Conservation (phyloP, 2,113 vertebrate genomes). For the Jacana jacana region DNA sequence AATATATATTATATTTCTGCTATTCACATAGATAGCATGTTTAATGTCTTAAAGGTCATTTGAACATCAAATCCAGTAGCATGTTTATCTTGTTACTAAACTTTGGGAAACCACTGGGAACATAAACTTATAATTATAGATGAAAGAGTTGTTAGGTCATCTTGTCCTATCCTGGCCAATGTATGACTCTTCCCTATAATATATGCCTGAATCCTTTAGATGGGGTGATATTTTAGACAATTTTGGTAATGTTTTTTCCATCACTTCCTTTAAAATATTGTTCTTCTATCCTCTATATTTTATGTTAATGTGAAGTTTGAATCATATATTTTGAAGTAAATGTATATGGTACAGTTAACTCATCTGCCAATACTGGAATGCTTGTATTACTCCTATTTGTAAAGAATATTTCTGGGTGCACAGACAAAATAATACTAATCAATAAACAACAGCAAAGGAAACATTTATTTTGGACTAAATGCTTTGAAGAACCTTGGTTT, state of each 20-base stretch:
- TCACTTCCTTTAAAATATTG: background rate
- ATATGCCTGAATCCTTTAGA: background rate
- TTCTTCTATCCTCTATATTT: background rate
- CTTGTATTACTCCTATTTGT: background rate
- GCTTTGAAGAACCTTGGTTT: background rate
- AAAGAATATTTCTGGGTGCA: background rate
- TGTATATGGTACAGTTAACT: background rate
- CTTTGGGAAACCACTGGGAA: background rate
- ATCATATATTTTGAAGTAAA: background rate
- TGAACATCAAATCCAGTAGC: background rate
- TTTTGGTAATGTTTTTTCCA: background rate
- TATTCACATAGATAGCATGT: background rate
- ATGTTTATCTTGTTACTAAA: background rate
- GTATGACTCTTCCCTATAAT: background rate
- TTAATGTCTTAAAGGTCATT: background rate
- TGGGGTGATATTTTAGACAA: background rate
- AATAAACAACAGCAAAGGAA: background rate
- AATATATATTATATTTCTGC: background rate
- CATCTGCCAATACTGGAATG: background rate
- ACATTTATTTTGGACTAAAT: background rate
- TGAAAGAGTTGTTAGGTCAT: background rate
- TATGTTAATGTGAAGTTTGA: background rate
- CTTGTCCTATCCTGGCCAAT: background rate
- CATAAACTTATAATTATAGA: conserved; percentile 4
- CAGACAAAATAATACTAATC: background rate